Percentiles rank a stretch among this genome's conserved stretches.
Evolutionary conservation across 1,140 invertebrate genomes (phyloP).

Genomic region (Papilio polytes): DNA sequence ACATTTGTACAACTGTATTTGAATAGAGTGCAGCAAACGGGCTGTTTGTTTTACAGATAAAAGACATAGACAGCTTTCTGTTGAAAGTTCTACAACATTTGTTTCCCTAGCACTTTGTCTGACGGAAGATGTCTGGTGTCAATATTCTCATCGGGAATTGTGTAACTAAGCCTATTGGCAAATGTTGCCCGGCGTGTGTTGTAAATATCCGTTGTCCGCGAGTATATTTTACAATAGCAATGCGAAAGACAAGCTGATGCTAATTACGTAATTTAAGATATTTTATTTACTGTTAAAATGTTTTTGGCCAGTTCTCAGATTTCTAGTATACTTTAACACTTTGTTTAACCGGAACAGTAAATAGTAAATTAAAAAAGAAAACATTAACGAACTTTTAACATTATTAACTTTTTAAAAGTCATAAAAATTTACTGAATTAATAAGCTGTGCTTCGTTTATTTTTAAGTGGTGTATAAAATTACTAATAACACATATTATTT

Average conservation of each 20-base stretch:
- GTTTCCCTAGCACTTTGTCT: slow-evolving; percentile 34
- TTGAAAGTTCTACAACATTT: slow-evolving; percentile 38
- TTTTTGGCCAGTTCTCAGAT: too few relatives aligned
- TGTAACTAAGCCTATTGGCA: slow-evolving; percentile 39
- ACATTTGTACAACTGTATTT: neutral
- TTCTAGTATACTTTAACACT: too few relatives aligned
- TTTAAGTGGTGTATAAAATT: too few relatives aligned
- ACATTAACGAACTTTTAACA: too few relatives aligned
- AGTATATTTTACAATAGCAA: neutral
- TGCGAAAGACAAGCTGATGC: neutral
- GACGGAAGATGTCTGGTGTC: slow-evolving; percentile 42
- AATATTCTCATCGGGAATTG: slow-evolving; percentile 32
- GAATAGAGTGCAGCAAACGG: neutral
- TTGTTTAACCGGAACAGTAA: too few relatives aligned
- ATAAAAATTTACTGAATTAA: neutral
- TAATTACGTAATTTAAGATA: neutral
- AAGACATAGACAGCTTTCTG: slow-evolving; percentile 31
- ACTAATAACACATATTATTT: too few relatives aligned
- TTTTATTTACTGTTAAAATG: too few relatives aligned
- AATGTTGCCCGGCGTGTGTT: slow-evolving; percentile 6
- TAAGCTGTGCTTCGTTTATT: too few relatives aligned
- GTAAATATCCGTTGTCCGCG: slow-evolving; percentile 3
- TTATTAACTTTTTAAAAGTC: too few relatives aligned
- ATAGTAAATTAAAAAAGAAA: too few relatives aligned
- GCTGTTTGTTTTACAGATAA: slow-evolving; percentile 12